Evolutionary conservation across 2,113 vertebrate species (phyloP), one percentile per base, ranked within the genome.

Genomic region (Centropristis striata): DNA sequence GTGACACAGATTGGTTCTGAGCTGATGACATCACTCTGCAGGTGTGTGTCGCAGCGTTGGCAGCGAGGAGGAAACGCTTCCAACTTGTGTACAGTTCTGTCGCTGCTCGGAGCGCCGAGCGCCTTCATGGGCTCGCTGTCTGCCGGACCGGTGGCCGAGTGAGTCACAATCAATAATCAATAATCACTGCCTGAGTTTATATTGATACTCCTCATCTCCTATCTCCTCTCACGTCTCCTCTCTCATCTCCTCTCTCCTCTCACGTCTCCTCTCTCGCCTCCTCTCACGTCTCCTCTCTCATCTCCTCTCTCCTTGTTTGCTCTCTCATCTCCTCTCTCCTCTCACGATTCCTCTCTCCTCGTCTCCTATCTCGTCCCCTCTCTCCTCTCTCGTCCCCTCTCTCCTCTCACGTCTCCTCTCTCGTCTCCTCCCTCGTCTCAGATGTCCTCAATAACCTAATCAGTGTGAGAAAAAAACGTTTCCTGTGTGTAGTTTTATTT

Each of bases 31-130:
- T 68, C 3, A 3, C 4, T 27, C 46, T 74, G 1, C 80, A 93
- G 92, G 60, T 93, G 92, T 88, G 18, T 93, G 84, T 91, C 90
- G 0, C 92, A 93, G 80, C 88, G 74, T 2, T 93, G 90, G 90
- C 90, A 92, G 75, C 70, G 90, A 54, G 92, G 92, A 57, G 92
- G 92, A 58, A 93, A 93, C 1, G 92, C 92, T 1, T 93, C 92
- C 0, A 93, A 93, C 80, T 88, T 86, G 0, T 91, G 90, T 54
- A 92, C 92, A 0, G 92, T 93, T n/a, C 68, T 93, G 64, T 88
- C 90, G 0, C 84, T 91, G 69, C 92, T 93, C 2, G 82, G 89
- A 1, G 80, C 86, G 0, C 8, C 81, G 0, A 61, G 66, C 3
- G 72, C 89, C 46, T 92, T 93, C 65, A 89, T 93, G 92, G 92